Conservation (phyloP, 2,113 vertebrate genomes). For the Zingel zingel region DNA sequence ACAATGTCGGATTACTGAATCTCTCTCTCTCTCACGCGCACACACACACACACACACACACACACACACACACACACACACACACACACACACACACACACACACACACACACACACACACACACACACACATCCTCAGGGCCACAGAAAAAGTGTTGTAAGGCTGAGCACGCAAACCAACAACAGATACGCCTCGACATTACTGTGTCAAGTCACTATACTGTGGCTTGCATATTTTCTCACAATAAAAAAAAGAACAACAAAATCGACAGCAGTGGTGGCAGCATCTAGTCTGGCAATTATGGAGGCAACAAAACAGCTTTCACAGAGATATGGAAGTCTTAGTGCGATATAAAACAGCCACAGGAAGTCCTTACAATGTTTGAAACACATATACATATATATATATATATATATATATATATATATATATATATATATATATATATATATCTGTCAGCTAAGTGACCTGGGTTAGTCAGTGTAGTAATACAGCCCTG, state of each 20-base stretch:
- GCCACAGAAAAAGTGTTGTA: conserved; percentile 26
- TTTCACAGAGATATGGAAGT: conserved; percentile 35
- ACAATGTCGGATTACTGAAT: conserved; percentile 35
- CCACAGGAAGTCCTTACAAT: background rate
- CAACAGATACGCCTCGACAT: conserved; percentile 27
- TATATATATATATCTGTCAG: background rate
- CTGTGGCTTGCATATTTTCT: conserved; percentile 29
- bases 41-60: too few relatives aligned
- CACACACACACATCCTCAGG: background rate
- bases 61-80: too few relatives aligned
- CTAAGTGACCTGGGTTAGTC: conserved; percentile 21
- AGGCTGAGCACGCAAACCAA: background rate
- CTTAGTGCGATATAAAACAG: conserved; percentile 13
- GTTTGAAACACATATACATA: conserved; percentile 12
- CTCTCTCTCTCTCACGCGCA: background rate
- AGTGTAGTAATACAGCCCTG: conserved; percentile 14
- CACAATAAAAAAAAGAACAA: conserved; percentile 26
- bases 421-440: background rate
- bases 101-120: background rate
- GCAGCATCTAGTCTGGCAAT: conserved; percentile 29
- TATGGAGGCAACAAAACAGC: conserved; percentile 45
- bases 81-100: background rate
- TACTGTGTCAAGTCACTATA: conserved; percentile 40
- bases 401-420: background rate
- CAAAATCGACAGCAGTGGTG: conserved; percentile 16